phyloP scores from a whole-genome alignment of 2,113 vertebrate genomes.

The Amia ocellicauda region DNA sequence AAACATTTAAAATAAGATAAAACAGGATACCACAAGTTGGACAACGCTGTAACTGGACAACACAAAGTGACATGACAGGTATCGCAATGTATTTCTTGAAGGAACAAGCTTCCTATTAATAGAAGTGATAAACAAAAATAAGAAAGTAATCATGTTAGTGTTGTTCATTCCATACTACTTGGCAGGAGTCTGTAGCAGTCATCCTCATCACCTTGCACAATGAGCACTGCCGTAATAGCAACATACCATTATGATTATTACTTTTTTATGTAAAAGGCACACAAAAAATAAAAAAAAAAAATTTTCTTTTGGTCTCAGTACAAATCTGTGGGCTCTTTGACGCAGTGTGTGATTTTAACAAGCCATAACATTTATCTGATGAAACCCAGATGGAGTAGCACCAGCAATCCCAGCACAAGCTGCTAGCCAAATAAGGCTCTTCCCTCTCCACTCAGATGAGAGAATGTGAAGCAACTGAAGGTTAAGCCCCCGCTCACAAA shows the following conservation, averaged over 20 bases:
- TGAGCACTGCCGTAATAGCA: constrained; percentile 4
- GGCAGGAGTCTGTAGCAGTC: neutral
- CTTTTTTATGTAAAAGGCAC: too few species aligned
- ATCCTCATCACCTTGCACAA: neutral
- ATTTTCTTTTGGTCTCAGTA: constrained; percentile 21
- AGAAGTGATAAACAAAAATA: too few species aligned
- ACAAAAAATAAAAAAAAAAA: constrained; percentile 15
- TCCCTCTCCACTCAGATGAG: constrained; percentile 4
- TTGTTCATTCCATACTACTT: too few species aligned
- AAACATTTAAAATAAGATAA: neutral
- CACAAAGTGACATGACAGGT: too few species aligned
- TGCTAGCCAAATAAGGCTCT: constrained; percentile 36
- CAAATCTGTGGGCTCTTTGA: constrained; percentile 30
- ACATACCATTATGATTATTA: constrained; percentile 6
- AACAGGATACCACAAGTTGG: neutral
- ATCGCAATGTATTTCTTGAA: too few species aligned
- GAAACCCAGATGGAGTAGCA: constrained; percentile 39
- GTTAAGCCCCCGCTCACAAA: constrained; percentile 10
- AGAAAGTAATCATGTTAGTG: too few species aligned
- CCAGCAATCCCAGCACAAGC: constrained; percentile 17
- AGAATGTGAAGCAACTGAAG: constrained; percentile 28
- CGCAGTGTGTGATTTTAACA: constrained; percentile 38
- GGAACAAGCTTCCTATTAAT: too few species aligned
- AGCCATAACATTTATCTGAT: constrained; percentile 41
- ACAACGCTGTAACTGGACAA: too few species aligned